These are phyloP conservation scores for Eurois occulta DNA, from an alignment of 2,888 invertebrate genomes.

Conservation along the genomic window DNA sequence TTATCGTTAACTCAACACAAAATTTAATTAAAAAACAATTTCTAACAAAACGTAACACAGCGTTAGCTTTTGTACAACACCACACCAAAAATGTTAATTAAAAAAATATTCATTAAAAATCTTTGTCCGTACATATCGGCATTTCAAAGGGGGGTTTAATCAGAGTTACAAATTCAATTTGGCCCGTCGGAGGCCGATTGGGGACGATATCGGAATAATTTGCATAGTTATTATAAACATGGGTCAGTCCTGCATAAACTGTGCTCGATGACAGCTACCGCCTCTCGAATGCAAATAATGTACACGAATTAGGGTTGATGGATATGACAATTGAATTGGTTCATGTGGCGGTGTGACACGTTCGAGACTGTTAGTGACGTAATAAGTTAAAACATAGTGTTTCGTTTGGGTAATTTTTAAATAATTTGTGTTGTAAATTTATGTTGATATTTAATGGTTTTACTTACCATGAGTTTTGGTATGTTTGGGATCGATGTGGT, in stretches of 20 bases:
- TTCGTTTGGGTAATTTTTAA: neutral
- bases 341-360: constrained; percentile 7
- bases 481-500: neutral
- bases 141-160: constrained; percentile 87
- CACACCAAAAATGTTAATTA: constrained; percentile 46
- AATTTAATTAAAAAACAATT: constrained; percentile 53
- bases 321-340: constrained; percentile 64
- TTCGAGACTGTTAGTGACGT: neutral
- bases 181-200: constrained; percentile 82
- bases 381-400: neutral
- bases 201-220: constrained; percentile 87
- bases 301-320: constrained; percentile 68
- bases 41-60: constrained; percentile 38
- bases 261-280: constrained; percentile 84
- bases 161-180: constrained; percentile 90
- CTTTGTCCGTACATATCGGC: constrained; percentile 74
- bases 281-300: constrained; percentile 83
- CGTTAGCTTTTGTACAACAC: constrained; percentile 24
- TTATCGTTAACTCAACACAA: constrained; percentile 9
- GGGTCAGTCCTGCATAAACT: constrained; percentile 88
- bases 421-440: neutral
- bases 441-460: neutral
- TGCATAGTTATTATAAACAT: constrained; percentile 90
- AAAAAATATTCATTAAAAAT: constrained; percentile 75
- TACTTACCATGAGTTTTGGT: neutral